A percentile compares a stretch with the other conserved stretches of the same genome.
Conservation (phyloP, 2,797 vertebrate species). For the Phalanger gymnotis region DNA sequence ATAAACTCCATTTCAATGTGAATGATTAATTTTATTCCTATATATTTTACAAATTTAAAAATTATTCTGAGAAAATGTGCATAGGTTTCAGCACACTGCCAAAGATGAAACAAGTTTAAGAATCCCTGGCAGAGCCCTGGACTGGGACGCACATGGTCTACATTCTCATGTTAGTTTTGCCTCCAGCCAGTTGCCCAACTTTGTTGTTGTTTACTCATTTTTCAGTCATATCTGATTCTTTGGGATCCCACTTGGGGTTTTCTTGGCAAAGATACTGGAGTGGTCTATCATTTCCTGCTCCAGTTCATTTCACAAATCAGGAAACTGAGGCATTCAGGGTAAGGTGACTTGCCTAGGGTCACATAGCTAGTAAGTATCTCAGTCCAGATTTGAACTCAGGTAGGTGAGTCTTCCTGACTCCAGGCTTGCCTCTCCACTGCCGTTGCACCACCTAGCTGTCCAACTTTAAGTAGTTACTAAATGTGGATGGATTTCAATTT, state of each 20-base stretch:
- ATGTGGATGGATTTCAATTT: background rate
- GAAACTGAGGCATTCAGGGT: background rate
- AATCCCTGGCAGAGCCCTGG: background rate
- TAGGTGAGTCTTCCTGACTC: background rate
- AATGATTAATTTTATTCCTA: background rate
- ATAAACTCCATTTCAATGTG: too few relatives aligned
- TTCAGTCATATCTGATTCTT: background rate
- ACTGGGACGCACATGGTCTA: background rate
- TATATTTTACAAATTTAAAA: background rate
- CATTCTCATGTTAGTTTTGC: background rate
- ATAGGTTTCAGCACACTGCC: background rate
- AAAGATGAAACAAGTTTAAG: background rate
- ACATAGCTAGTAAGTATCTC: background rate
- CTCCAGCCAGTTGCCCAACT: background rate
- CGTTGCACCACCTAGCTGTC: background rate
- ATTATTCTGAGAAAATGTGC: background rate
- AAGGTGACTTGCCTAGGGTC: background rate
- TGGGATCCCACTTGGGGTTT: background rate
- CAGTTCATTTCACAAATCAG: background rate
- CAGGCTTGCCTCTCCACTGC: background rate
- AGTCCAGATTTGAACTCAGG: background rate
- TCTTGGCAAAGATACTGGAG: background rate
- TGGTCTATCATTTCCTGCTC: background rate
- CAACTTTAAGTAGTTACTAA: background rate
- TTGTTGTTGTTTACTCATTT: background rate